Evolutionary conservation across 2,888 invertebrate genomes (phyloP).

Genomic region (Helicoverpa assulta): DNA sequence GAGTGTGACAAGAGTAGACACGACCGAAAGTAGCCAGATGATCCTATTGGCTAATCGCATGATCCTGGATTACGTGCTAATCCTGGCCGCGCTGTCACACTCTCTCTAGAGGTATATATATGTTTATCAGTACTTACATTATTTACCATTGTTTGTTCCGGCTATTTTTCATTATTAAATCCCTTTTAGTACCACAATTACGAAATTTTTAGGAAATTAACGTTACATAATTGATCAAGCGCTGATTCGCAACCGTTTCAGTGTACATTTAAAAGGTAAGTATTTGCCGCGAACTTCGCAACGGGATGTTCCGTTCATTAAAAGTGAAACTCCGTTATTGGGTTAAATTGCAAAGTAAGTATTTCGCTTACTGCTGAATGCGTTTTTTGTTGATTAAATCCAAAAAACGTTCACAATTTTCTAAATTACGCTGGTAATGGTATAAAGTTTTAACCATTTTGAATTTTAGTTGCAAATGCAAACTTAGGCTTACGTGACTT

Average conservation of each 20-base stretch:
- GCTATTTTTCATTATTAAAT: constrained; percentile 28
- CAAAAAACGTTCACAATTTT: neutral
- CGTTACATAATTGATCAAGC: constrained; percentile 56
- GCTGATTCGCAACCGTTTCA: constrained; percentile 42
- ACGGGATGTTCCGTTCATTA: constrained; percentile 37
- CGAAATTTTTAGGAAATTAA: constrained; percentile 48
- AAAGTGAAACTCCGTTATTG: constrained; percentile 36
- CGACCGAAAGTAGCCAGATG: constrained; percentile 31
- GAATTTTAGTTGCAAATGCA: neutral
- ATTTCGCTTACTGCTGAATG: constrained; percentile 19
- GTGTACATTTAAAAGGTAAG: constrained; percentile 43
- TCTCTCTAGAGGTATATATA: constrained; percentile 14
- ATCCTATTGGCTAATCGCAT: constrained; percentile 46
- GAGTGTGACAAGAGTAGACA: constrained; percentile 34
- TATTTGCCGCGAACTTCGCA: constrained; percentile 34
- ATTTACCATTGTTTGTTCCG: constrained; percentile 30
- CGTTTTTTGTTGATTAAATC: constrained; percentile 18
- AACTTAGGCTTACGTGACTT: too few species aligned
- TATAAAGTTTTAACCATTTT: neutral
- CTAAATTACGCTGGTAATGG: neutral
- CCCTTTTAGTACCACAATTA: constrained; percentile 44
- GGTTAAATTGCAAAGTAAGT: constrained; percentile 26
- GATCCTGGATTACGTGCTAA: constrained; percentile 51
- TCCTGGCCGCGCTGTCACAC: constrained; percentile 23
- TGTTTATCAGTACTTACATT: constrained; percentile 17